Base-by-base conservation (phyloP, 2,888 invertebrate genomes). In the Drosophila fungiperda region DNA sequence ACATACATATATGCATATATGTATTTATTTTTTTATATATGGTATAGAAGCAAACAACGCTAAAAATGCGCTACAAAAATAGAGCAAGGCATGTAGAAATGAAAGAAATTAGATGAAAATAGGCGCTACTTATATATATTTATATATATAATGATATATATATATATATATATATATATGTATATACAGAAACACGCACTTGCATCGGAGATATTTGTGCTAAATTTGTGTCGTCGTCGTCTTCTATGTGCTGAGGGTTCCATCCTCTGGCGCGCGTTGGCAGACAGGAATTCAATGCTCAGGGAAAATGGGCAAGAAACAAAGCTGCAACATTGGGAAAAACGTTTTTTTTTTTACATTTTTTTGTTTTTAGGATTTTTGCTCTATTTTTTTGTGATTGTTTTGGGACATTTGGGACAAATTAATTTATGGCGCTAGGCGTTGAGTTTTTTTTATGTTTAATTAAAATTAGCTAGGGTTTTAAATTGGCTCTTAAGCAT, bases 71-170 rank as follows among this genome's bases (percentile, higher is more conserved):
- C 72, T 64, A 88, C 83, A 76, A 77, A 87, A 87, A 87, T 90
- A 87, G 90, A 87, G 83, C 86, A 74, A 77, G 73, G 67, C 87
- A 73, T 86, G 89, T 83, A 73, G 76, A 89, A 84, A 87, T 89
- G 68, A 88, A 76, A 78, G 82, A 88, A 84, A 84, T 87, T 89
- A 89, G 76, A 84, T 87, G 84, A 89, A 89, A 84, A 84, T 89
- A 89, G 81, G 87, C 69, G 68, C 87, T 80, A 80, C 83, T 80
- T 81, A 81, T 78, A 72, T 83, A 86, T 58, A 71, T 74, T 62
- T 32, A 64, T 20, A 29, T 35, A 32, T 38, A 69, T 26, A 48
- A 53, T 36, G 36, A 59, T 23, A 55, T 45, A 58, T 42, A 42
- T 42, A 33, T 26, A 66, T 66, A 26, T 40, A 50, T 42, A 52